Percentiles rank a stretch among this genome's conserved stretches.
These are phyloP conservation scores for Serinus canaria DNA, from an alignment of 2,113 vertebrate genomes.

Conservation along the genomic window DNA sequence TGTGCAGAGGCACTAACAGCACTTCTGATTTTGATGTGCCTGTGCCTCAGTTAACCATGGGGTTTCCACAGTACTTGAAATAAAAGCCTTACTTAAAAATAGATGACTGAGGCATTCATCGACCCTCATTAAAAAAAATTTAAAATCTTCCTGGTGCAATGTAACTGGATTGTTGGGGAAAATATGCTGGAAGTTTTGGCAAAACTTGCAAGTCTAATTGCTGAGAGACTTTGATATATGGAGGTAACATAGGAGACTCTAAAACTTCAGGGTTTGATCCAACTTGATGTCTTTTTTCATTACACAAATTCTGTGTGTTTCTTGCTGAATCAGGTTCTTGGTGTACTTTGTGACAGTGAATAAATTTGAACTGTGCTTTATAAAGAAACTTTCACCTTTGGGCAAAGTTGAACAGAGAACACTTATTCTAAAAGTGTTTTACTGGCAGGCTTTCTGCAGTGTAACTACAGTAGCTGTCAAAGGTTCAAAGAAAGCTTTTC, in stretches of 20 bases:
- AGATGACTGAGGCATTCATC: neutral
- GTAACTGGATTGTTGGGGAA: neutral
- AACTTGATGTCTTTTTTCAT: neutral
- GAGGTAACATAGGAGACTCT: neutral
- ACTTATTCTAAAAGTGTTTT: neutral
- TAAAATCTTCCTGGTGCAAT: neutral
- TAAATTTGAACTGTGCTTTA: conserved; percentile 17
- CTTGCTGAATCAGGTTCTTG: neutral
- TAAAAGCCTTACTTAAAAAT: neutral
- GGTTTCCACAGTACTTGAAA: neutral
- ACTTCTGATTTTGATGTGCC: neutral
- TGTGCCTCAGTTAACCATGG: neutral
- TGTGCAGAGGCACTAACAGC: neutral
- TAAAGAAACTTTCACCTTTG: conserved; percentile 45
- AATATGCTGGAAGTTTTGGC: neutral
- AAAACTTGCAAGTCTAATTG: neutral
- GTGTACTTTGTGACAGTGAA: conserved; percentile 30
- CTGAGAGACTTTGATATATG: neutral
- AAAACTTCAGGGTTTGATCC: neutral
- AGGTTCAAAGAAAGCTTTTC: neutral
- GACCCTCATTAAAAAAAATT: neutral
- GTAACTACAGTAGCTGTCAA: neutral
- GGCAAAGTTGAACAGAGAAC: conserved; percentile 24
- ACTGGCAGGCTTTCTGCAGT: neutral
- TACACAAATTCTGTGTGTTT: neutral